These are phyloP conservation scores for Calidris pugnax DNA, from an alignment of 2,113 vertebrate species.

Conservation along the genomic window DNA sequence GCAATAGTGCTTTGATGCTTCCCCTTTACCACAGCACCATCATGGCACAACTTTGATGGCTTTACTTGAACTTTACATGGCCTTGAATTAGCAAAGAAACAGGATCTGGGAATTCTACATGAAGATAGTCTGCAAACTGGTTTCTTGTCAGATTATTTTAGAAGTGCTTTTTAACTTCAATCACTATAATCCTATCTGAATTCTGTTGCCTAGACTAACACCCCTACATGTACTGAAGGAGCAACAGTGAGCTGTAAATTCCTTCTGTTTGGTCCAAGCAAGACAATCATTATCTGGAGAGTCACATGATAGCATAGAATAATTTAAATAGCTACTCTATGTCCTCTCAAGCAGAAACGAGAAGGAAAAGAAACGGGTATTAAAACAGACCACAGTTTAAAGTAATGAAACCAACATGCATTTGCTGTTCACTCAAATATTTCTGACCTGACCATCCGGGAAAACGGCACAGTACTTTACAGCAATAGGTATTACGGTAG, in stretches of 20 bases:
- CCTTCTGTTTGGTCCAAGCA: background rate
- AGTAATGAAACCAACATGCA: constrained; percentile 52
- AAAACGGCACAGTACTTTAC: background rate
- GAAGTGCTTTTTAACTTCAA: constrained; percentile 33
- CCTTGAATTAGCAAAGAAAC: background rate
- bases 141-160: background rate
- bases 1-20: background rate
- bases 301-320: background rate
- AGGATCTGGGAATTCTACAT: background rate
- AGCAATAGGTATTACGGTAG: constrained; percentile 36
- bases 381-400: constrained; percentile 27
- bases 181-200: constrained; percentile 36
- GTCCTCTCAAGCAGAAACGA: constrained; percentile 8
- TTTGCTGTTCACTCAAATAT: constrained; percentile 17
- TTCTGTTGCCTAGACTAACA: background rate
- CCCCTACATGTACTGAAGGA: background rate
- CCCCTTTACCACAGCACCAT: background rate
- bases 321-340: constrained; percentile 38
- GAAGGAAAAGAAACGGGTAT: background rate
- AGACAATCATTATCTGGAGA: background rate
- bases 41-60: background rate
- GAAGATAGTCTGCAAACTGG: background rate
- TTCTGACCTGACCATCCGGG: constrained; percentile 48
- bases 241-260: constrained; percentile 13
- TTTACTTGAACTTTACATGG: background rate